phyloP scores from a whole-genome alignment of 2,113 vertebrate species.

The Sialia sialis region DNA sequence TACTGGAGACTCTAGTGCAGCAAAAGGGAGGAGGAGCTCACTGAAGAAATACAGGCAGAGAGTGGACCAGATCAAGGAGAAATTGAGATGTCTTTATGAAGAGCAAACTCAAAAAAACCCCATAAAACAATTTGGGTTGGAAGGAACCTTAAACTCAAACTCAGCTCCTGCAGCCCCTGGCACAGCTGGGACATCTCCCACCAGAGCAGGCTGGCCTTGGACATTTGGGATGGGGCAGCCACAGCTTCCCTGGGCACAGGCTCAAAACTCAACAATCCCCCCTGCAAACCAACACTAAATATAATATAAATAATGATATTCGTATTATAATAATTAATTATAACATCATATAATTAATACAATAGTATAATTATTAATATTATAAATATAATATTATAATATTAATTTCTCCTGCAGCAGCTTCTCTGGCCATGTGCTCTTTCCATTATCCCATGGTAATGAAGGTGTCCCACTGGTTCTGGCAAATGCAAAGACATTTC shows the following conservation, averaged over 20 bases:
- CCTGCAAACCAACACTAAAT: neutral
- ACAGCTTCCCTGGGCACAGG: neutral
- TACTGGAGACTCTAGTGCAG: fast-evolving
- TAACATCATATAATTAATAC: too few relatives aligned
- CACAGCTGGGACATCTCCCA: neutral
- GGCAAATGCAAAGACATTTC: neutral
- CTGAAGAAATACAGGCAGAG: neutral
- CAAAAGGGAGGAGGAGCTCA: neutral
- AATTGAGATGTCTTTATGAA: fast-evolving
- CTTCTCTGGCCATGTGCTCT: neutral
- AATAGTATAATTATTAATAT: too few relatives aligned
- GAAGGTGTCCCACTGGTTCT: neutral
- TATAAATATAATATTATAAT: too few relatives aligned
- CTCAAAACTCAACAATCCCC: neutral
- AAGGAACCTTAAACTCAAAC: neutral
- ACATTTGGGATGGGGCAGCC: neutral
- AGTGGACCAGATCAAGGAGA: neutral
- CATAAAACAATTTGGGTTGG: neutral
- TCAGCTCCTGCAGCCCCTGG: neutral
- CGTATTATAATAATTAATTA: too few relatives aligned
- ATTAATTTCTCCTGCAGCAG: neutral
- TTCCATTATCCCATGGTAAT: fast-evolving
- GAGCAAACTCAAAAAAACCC: neutral
- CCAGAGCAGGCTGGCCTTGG: neutral
- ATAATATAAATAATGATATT: too few relatives aligned